Evolutionary conservation across 2,888 invertebrate species (phyloP).

Genomic region (Agrochola macilenta): DNA sequence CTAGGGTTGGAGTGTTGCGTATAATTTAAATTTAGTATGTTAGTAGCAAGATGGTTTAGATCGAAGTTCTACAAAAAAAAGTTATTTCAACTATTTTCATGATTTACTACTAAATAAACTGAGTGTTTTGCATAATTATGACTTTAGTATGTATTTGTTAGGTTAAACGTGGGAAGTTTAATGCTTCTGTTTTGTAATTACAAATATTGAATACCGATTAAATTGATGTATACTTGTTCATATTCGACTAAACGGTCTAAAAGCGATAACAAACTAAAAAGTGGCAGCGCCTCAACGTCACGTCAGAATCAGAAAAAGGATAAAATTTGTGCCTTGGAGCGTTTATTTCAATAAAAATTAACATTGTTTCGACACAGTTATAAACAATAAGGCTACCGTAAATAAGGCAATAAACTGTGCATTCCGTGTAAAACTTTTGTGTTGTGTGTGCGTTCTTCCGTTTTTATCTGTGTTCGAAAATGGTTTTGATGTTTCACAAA

Average conservation of each 20-base stretch:
- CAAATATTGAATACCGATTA: too few relatives aligned
- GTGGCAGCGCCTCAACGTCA: conserved; percentile 67
- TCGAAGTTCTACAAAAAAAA: not conserved
- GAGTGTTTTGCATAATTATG: not conserved
- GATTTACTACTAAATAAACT: not conserved
- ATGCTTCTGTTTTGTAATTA: too few relatives aligned
- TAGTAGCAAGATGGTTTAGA: not conserved
- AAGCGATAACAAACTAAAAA: not conserved
- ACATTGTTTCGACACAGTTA: conserved; percentile 62
- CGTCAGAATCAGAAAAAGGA: conserved; percentile 73
- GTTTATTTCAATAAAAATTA: conserved; percentile 69
- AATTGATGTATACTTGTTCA: fast-evolving
- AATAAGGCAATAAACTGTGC: conserved; percentile 60
- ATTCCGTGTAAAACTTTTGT: conserved; percentile 53
- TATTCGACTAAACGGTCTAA: conserved; percentile 58
- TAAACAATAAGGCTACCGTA: conserved; percentile 58
- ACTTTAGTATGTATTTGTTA: not conserved
- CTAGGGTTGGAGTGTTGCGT: conserved; percentile 3
- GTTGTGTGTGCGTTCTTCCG: conserved; percentile 50
- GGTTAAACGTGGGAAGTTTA: fast-evolving
- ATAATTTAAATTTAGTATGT: not conserved
- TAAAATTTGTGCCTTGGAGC: conserved; percentile 76
- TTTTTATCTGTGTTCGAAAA: conserved; percentile 48
- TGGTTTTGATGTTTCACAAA: conserved; percentile 58
- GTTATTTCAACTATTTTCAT: not conserved